phyloP scores from a whole-genome alignment of 92 coral and sea anemone genomes.

The Montipora capitata region DNA sequence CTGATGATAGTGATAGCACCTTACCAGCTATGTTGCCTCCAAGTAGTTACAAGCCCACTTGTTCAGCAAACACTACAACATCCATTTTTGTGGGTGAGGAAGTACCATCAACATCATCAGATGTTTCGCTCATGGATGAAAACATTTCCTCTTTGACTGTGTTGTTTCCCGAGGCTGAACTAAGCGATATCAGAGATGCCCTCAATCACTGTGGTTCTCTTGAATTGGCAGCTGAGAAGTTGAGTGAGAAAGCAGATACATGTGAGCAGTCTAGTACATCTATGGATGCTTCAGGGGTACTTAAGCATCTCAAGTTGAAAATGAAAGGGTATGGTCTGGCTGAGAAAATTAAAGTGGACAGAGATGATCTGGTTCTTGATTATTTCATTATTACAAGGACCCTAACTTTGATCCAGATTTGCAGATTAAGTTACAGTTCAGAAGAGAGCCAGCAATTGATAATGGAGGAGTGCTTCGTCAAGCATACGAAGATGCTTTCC shows the following conservation, averaged over 20 bases:
- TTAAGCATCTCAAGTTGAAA: conserved; percentile 27
- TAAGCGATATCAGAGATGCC: conserved; percentile 32
- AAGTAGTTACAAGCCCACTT: not conserved
- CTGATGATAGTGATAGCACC: not conserved
- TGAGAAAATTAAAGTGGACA: conserved; percentile 62
- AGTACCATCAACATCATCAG: conserved; percentile 27
- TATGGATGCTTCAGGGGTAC: conserved; percentile 20
- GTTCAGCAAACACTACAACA: not conserved
- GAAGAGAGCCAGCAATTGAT: conserved; percentile 64
- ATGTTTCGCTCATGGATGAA: not conserved
- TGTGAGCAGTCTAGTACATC: conserved; percentile 3
- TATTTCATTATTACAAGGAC: conserved; percentile 70
- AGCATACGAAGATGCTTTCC: conserved; percentile 31
- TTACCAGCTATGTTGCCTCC: conserved; percentile 7
- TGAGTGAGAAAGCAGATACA: conserved; percentile 37
- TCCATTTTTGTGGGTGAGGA: not conserved
- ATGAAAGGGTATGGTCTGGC: conserved; percentile 52
- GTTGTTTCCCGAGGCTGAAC: conserved; percentile 58
- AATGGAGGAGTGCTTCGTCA: conserved; percentile 60
- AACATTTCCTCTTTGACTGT: conserved; percentile 41
- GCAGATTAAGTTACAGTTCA: conserved; percentile 50
- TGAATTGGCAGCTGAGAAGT: conserved; percentile 50
- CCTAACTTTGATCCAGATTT: conserved; percentile 37
- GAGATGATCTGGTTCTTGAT: conserved; percentile 67
- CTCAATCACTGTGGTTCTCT: conserved; percentile 45